Percentiles rank a stretch among this genome's conserved stretches.
These are phyloP conservation scores for Varecia variegata DNA, from an alignment of 2,797 vertebrate genomes.

Conservation along the genomic window DNA sequence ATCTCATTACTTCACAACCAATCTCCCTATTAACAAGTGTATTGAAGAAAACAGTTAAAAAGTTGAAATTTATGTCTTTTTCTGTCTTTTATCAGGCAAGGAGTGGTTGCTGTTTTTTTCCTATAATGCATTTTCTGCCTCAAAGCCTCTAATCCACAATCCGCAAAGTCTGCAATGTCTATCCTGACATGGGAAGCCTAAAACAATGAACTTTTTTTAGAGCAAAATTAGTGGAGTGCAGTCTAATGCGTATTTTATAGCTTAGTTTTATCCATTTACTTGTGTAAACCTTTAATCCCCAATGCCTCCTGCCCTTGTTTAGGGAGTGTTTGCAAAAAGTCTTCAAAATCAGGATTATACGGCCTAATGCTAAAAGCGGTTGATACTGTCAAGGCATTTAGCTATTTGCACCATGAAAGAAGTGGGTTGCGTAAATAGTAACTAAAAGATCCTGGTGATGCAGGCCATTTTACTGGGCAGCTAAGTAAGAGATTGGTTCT, in stretches of 20 bases:
- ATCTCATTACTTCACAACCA: slow-evolving; percentile 31
- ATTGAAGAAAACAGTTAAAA: slow-evolving; percentile 48
- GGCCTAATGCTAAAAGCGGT: background rate
- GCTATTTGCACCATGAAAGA: background rate
- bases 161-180: slow-evolving; percentile 41
- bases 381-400: background rate
- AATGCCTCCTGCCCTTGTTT: background rate
- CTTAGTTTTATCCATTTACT: slow-evolving; percentile 60
- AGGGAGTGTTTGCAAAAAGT: slow-evolving; percentile 21
- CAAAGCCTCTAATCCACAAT: slow-evolving; percentile 51
- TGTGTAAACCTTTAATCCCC: slow-evolving; percentile 50
- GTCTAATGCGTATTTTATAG: slow-evolving; percentile 45
- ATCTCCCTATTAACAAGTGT: slow-evolving; percentile 20
- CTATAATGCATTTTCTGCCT: slow-evolving; percentile 34
- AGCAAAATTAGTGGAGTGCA: slow-evolving; percentile 37
- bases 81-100: slow-evolving; percentile 27
- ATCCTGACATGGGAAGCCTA: background rate
- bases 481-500: background rate
- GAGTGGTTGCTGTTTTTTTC: background rate
- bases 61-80: slow-evolving; percentile 32
- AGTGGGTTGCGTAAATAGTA: background rate
- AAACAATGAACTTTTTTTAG: slow-evolving; percentile 41
- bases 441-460: background rate
- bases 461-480: background rate
- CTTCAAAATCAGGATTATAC: slow-evolving; percentile 44